Conservation (phyloP, 2,797 vertebrate species). For the Trematomus bernacchii region DNA sequence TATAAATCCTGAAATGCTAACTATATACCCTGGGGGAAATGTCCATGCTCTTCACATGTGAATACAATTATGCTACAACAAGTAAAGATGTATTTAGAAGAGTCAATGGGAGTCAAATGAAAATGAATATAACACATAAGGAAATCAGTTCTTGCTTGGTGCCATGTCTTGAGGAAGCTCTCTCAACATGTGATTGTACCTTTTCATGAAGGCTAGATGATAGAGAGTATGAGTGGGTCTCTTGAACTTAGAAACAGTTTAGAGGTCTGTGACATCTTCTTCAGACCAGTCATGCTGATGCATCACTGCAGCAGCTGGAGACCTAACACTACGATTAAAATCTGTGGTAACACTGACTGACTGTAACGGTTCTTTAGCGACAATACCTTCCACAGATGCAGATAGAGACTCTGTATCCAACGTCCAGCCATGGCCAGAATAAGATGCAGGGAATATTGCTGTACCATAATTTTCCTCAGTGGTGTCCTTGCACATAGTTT, state of each 20-base stretch:
- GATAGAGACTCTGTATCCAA: conserved; percentile 69
- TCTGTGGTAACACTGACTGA: conserved; percentile 41
- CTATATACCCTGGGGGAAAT: not conserved
- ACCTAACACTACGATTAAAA: conserved; percentile 24
- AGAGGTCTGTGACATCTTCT: conserved; percentile 76
- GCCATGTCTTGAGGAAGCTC: not conserved
- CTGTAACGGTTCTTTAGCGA: conserved; percentile 50
- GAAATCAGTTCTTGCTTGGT: not conserved
- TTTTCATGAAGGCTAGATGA: conserved; percentile 11
- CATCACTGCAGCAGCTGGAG: conserved; percentile 29
- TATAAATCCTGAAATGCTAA: not conserved
- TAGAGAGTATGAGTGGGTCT: not conserved
- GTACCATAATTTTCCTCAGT: conserved; percentile 17
- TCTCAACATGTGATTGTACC: not conserved
- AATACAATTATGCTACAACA: conserved; percentile 1
- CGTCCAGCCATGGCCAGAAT: conserved; percentile 65
- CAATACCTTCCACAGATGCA: conserved; percentile 66
- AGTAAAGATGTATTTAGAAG: conserved; percentile 4
- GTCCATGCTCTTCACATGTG: not conserved
- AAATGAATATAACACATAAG: not conserved
- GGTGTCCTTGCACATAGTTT: conserved; percentile 31
- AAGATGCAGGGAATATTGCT: conserved; percentile 44
- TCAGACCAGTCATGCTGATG: conserved; percentile 58
- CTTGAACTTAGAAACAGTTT: conserved; percentile 3
- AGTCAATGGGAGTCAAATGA: not conserved